phyloP scores from a whole-genome alignment of 2,113 vertebrate species.

The Silurus glanis region DNA sequence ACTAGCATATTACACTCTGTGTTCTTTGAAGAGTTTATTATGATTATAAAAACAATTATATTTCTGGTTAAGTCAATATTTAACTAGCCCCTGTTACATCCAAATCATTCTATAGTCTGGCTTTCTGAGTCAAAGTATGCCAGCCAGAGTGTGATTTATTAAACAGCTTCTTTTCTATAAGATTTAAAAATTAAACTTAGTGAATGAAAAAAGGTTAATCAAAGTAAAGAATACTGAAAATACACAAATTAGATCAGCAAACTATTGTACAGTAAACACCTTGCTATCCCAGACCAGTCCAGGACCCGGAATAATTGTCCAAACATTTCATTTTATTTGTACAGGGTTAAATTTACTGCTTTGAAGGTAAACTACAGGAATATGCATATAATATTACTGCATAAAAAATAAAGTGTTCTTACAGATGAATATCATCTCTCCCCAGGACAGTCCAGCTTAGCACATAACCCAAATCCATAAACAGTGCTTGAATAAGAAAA shows the following conservation, averaged over 20 bases:
- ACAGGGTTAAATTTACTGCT: not conserved
- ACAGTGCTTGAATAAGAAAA: slow-evolving; percentile 14
- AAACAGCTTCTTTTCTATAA: not conserved
- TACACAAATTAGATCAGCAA: not conserved
- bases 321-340: not conserved
- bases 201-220: not conserved
- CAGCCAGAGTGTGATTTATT: not conserved
- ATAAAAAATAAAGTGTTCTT: slow-evolving; percentile 12
- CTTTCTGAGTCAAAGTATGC: not conserved
- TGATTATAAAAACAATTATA: not conserved
- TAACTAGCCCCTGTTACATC: not conserved
- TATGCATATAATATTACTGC: not conserved
- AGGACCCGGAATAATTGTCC: not conserved
- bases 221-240: not conserved
- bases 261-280: not conserved
- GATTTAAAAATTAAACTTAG: not conserved
- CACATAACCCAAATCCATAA: slow-evolving; percentile 25
- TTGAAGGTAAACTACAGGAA: not conserved
- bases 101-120: not conserved
- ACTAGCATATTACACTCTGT: not conserved
- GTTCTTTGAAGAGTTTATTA: not conserved
- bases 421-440: not conserved
- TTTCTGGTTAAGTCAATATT: not conserved
- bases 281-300: not conserved
- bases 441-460: not conserved